phyloP scores from a whole-genome alignment of 2,888 invertebrate genomes.

The Atherix ibis region DNA sequence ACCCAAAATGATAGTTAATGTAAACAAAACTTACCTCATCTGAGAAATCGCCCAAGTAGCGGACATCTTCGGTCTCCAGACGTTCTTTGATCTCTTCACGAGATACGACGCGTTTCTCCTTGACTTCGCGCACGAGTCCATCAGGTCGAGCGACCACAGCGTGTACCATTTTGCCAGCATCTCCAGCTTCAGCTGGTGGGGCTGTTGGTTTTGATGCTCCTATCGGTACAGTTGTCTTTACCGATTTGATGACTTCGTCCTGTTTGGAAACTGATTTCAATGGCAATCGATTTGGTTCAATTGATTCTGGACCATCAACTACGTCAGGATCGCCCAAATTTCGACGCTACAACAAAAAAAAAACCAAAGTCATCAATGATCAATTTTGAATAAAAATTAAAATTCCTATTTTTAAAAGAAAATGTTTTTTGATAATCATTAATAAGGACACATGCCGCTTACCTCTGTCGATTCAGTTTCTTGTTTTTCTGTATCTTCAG shows the following conservation, averaged over 20 bases:
- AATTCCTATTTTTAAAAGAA: background rate
- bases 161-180: constrained; percentile 20
- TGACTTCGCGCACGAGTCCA: constrained; percentile 65
- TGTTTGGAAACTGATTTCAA: background rate
- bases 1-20: too few relatives aligned
- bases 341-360: constrained; percentile 29
- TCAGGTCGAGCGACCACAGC: constrained; percentile 48
- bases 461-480: constrained; percentile 80
- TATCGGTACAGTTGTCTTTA: background rate
- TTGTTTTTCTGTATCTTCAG: constrained; percentile 78
- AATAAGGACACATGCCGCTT: constrained; percentile 6
- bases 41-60: constrained; percentile 68
- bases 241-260: constrained; percentile 1
- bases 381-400: background rate
- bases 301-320: constrained; percentile 15
- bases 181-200: background rate
- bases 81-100: constrained; percentile 69
- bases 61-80: constrained; percentile 69
- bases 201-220: background rate
- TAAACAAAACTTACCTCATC: constrained; percentile 52
- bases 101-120: constrained; percentile 62
- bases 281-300: constrained; percentile 8
- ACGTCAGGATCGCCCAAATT: constrained; percentile 33
- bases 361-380: background rate
- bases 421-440: background rate